Conservation (phyloP, 2,888 invertebrate species). For the Eurytoma adleriae region DNA sequence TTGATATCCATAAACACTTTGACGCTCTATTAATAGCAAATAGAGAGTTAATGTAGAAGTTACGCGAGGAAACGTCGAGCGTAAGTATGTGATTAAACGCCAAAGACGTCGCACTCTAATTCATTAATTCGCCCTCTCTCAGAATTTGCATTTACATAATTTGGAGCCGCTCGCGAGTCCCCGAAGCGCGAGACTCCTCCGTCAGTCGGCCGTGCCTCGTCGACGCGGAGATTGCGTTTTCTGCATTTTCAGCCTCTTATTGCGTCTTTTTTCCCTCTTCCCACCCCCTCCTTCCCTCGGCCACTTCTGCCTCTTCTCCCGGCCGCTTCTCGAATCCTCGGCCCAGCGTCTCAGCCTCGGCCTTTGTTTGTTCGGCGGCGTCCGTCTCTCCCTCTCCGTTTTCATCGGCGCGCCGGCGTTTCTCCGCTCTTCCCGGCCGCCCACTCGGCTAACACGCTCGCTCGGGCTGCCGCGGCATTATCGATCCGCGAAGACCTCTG, state of each 20-base stretch:
- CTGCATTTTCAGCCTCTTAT: neutral
- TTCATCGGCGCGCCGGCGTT: conserved; percentile 7
- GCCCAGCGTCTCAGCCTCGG: neutral
- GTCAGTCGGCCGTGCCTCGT: no score
- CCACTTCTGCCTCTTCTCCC: neutral
- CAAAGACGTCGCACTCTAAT: no score
- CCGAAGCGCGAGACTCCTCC: no score
- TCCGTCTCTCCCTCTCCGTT: conserved; percentile 1
- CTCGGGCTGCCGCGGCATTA: neutral
- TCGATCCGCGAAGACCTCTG: conserved; percentile 25
- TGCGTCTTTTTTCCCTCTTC: neutral
- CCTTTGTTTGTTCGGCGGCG: neutral
- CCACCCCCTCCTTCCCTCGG: neutral
- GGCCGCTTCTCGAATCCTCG: neutral
- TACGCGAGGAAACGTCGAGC: no score
- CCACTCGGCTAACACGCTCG: neutral
- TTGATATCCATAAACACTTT: no score
- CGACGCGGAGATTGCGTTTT: neutral
- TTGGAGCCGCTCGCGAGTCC: no score
- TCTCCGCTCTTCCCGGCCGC: conserved; percentile 1
- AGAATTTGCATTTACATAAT: no score
- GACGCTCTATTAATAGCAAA: no score
- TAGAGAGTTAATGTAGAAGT: no score
- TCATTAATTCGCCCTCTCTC: no score
- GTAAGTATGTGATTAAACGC: no score